phyloP scores from a whole-genome alignment of 2,113 vertebrate species.

The Xenotilapia longispinis region DNA sequence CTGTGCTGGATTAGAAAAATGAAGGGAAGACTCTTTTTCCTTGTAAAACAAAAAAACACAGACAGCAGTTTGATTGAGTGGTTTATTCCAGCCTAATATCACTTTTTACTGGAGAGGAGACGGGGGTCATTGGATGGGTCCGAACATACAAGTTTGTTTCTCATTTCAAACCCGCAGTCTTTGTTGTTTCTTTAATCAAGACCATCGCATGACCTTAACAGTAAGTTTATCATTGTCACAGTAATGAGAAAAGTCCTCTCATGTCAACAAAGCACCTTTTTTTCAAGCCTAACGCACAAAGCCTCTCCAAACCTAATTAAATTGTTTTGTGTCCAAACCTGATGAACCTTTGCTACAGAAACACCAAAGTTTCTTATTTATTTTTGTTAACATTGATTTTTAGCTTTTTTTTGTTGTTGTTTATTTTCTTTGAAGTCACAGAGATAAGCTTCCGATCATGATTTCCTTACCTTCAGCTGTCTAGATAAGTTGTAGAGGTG shows the following conservation, averaged over 20 bases:
- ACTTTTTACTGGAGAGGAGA: neutral
- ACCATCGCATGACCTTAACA: neutral
- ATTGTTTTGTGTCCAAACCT: neutral
- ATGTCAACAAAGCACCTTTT: neutral
- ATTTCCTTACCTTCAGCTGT: neutral
- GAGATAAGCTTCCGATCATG: neutral
- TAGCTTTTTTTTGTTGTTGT: neutral
- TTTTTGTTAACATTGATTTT: neutral
- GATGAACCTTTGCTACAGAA: neutral
- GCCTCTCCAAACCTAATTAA: neutral
- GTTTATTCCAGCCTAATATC: neutral
- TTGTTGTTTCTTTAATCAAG: neutral
- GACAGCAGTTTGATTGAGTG: neutral
- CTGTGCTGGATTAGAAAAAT: neutral
- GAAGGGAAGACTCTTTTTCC: neutral
- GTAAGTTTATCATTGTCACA: neutral
- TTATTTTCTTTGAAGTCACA: neutral
- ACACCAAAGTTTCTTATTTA: neutral
- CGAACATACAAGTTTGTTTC: neutral
- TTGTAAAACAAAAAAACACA: neutral
- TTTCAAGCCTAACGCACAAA: neutral
- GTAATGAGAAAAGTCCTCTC: neutral
- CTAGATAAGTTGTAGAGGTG: neutral
- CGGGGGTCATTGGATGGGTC: neutral
- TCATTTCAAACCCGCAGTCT: neutral